Percentiles rank a stretch among this genome's conserved stretches.
Evolutionary conservation across 2,888 invertebrate genomes (phyloP).

Genomic region (Ecliptopera silaceata): DNA sequence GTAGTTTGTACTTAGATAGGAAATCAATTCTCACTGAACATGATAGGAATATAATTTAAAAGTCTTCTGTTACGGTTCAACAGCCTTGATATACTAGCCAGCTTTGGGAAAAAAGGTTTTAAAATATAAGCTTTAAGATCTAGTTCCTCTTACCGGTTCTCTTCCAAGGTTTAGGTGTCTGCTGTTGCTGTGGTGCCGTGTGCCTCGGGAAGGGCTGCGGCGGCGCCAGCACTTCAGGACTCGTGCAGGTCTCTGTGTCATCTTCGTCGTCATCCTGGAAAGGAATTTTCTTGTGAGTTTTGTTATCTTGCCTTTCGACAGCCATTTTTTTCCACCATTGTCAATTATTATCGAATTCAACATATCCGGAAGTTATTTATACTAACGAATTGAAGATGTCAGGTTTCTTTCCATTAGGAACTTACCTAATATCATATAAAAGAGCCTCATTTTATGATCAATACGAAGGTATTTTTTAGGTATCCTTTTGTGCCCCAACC

Average conservation of each 20-base stretch:
- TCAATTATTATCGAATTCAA: too few species aligned
- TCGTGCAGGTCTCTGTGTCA: slow-evolving; percentile 71
- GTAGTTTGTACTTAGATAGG: too few species aligned
- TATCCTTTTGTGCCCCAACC: not conserved
- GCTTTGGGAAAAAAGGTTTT: not conserved
- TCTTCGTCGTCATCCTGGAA: slow-evolving; percentile 77
- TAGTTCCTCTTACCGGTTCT: slow-evolving; percentile 66
- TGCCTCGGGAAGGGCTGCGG: slow-evolving; percentile 78
- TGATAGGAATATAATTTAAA: not conserved
- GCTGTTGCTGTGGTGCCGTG: slow-evolving; percentile 57
- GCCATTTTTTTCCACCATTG: too few species aligned
- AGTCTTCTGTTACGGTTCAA: not conserved
- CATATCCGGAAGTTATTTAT: too few species aligned
- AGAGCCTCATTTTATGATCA: too few species aligned
- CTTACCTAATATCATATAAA: too few species aligned
- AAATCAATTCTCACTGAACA: not conserved
- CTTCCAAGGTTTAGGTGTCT: slow-evolving; percentile 78
- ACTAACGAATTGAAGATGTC: too few species aligned
- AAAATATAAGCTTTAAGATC: not conserved
- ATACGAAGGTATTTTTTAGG: not conserved
- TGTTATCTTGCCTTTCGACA: too few species aligned
- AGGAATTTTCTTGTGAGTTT: not conserved
- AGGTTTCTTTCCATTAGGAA: too few species aligned
- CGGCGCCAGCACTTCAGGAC: slow-evolving; percentile 69
- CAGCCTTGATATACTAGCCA: not conserved